Percentiles rank a stretch among this genome's conserved stretches.
phyloP scores from a whole-genome alignment of 1,140 invertebrate species.

The Proales similis region DNA sequence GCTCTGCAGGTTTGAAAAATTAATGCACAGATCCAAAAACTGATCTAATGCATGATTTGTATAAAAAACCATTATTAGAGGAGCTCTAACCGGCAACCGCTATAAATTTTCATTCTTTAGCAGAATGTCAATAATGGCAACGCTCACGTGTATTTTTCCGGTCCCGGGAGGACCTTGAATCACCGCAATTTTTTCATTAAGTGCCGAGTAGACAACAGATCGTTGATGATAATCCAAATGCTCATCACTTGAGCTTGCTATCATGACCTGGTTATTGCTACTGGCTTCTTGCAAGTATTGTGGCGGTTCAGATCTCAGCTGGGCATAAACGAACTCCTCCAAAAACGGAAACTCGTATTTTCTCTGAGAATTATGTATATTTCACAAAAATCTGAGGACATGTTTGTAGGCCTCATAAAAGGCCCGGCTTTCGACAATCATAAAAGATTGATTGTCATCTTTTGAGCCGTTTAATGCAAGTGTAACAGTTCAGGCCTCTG shows the following conservation, averaged over 20 bases:
- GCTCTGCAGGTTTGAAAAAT: constrained; percentile 38
- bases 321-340: constrained; percentile 42
- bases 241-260: constrained; percentile 42
- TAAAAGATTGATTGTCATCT: too few species aligned
- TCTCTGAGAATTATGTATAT: constrained; percentile 25
- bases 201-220: constrained; percentile 51
- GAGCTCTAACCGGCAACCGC: constrained; percentile 42
- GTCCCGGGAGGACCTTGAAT: constrained; percentile 62
- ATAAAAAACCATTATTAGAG: constrained; percentile 71
- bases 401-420: constrained; percentile 56
- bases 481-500: too few species aligned
- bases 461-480: too few species aligned
- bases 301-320: constrained; percentile 23
- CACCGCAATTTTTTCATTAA: constrained; percentile 57
- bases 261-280: constrained; percentile 40
- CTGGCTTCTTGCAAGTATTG: constrained; percentile 38
- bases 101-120: constrained; percentile 45
- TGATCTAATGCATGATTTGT: constrained; percentile 82
- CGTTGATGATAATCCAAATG: constrained; percentile 54
- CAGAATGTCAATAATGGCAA: constrained; percentile 49
- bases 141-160: constrained; percentile 49
- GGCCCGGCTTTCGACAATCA: constrained; percentile 54
- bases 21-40: constrained; percentile 64
- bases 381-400: constrained; percentile 47
- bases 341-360: constrained; percentile 53